These are phyloP conservation scores for Xiphias gladius DNA, from an alignment of 2,113 vertebrate species.

Conservation along the genomic window DNA sequence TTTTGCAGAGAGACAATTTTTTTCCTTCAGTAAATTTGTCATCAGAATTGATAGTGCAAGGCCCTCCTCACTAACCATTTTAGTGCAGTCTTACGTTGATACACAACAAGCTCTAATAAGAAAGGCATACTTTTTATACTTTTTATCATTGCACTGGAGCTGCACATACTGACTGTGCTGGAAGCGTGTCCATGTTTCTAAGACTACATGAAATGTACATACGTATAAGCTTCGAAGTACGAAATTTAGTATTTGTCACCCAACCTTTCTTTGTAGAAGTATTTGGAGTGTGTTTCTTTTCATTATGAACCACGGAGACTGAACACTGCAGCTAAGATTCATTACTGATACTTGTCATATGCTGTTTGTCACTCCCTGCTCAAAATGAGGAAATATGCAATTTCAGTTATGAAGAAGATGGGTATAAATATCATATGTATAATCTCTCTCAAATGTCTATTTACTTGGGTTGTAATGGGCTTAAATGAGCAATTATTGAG, in stretches of 20 bases:
- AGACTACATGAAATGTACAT: not conserved
- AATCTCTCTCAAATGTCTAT: constrained; percentile 37
- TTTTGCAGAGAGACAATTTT: not conserved
- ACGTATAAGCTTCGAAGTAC: not conserved
- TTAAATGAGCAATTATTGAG: constrained; percentile 44
- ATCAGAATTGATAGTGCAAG: not conserved
- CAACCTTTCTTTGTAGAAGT: not conserved
- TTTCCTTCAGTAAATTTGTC: not conserved
- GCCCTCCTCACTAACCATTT: not conserved
- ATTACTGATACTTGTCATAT: not conserved
- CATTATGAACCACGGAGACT: not conserved
- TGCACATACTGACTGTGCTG: not conserved
- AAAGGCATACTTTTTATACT: not conserved
- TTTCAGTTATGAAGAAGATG: not conserved
- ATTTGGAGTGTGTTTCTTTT: not conserved
- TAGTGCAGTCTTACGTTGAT: not conserved
- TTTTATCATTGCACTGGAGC: not conserved
- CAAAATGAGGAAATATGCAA: not conserved
- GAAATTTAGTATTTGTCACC: not conserved
- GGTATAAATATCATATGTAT: not conserved
- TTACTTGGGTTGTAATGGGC: constrained; percentile 41
- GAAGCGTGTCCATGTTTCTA: not conserved
- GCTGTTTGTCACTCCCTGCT: not conserved
- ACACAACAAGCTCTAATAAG: not conserved
- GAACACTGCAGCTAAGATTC: not conserved